Conservation (phyloP, 1,140 invertebrate genomes). For the Orchestia grillus region DNA sequence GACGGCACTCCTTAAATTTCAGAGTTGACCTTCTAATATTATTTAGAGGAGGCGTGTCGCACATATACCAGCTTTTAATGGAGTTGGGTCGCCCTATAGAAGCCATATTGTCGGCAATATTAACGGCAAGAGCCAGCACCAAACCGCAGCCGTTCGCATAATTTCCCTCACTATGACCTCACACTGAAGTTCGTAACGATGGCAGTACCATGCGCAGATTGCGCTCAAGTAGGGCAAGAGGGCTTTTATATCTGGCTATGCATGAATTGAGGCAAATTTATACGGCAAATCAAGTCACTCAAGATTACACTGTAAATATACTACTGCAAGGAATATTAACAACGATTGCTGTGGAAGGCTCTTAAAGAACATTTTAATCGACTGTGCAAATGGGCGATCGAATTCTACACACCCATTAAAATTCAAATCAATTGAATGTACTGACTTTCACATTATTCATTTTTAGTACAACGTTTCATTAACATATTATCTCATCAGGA, state of each 20-base stretch:
- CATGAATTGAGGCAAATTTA: background rate
- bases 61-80: slow-evolving; percentile 22
- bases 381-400: background rate
- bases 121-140: background rate
- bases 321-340: background rate
- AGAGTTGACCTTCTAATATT: slow-evolving; percentile 13
- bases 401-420: no score
- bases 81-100: background rate
- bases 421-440: no score
- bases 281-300: background rate
- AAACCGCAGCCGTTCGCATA: background rate
- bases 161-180: background rate
- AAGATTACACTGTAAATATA: background rate
- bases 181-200: background rate
- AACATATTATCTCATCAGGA: no score
- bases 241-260: background rate
- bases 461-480: no score
- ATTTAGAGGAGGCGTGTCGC: background rate
- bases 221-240: background rate
- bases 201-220: background rate
- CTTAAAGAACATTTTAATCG: background rate
- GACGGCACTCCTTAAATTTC: background rate
- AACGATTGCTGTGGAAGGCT: background rate
- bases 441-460: no score
- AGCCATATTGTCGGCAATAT: slow-evolving; percentile 7